Evolutionary conservation across 1,140 invertebrate genomes (phyloP).

Genomic region (Zeugodacus cucurbitae): DNA sequence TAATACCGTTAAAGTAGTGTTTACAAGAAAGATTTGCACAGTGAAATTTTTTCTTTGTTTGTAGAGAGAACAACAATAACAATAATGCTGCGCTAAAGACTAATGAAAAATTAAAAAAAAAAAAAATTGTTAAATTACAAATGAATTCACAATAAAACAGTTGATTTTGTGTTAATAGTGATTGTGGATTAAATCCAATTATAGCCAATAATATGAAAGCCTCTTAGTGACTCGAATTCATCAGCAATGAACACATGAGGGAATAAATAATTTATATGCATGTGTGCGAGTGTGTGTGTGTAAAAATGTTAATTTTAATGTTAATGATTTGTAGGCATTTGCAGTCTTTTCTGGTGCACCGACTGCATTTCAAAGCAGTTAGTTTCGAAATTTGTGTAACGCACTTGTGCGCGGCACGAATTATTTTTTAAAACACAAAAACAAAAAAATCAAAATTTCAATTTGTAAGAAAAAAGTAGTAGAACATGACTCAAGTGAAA

Average conservation of each 20-base stretch:
- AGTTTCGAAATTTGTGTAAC: conserved; percentile 27
- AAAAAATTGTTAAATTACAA: neutral
- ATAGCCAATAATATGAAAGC: neutral
- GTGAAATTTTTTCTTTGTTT: neutral
- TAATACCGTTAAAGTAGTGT: neutral
- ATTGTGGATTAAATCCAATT: neutral
- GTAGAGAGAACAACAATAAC: neutral
- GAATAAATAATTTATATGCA: conserved; percentile 9
- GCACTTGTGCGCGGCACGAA: neutral
- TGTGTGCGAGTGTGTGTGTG: neutral
- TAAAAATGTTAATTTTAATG: neutral
- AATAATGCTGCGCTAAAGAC: neutral
- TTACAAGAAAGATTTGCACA: neutral
- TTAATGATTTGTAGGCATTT: conserved; percentile 28
- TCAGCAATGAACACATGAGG: conserved; percentile 9
- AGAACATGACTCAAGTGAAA: conserved; percentile 27
- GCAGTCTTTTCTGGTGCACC: conserved; percentile 35
- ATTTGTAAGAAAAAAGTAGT: neutral
- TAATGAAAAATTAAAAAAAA: neutral
- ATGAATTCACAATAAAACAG: neutral
- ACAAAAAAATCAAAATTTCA: neutral
- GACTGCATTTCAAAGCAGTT: conserved; percentile 35
- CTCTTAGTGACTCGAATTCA: neutral
- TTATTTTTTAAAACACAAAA: neutral
- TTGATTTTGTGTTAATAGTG: neutral